Evolutionary conservation across 2,113 vertebrate genomes (phyloP).

Genomic region (Lophura nycthemera): DNA sequence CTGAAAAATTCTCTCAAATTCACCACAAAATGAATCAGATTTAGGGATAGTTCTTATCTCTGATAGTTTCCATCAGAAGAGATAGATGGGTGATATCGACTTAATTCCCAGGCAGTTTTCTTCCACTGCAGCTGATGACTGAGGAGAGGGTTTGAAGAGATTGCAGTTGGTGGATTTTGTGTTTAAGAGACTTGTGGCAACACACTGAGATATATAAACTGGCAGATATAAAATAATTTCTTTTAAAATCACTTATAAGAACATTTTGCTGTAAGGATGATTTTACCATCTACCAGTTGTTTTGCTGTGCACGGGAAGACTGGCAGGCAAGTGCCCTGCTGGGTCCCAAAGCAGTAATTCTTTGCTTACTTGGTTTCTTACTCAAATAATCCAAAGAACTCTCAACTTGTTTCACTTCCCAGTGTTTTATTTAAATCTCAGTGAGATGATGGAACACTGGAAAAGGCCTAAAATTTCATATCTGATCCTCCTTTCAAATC

Average conservation of each 20-base stretch:
- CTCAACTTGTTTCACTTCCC: constrained; percentile 62
- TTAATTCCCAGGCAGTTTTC: background rate
- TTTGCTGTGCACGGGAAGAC: background rate
- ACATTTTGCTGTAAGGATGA: background rate
- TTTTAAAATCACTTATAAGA: background rate
- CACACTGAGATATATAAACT: background rate
- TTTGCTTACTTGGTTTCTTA: constrained; percentile 57
- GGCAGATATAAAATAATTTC: background rate
- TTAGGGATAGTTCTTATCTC: background rate
- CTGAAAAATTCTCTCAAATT: background rate
- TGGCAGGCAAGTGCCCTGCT: background rate
- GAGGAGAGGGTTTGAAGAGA: background rate
- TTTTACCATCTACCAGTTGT: background rate
- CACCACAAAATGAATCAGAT: background rate
- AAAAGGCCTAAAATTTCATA: constrained; percentile 61
- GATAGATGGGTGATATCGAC: background rate
- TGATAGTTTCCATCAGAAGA: background rate
- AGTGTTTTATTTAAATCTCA: constrained; percentile 76
- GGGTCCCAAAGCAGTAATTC: constrained; percentile 44
- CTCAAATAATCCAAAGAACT: constrained; percentile 59
- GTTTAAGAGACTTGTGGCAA: background rate
- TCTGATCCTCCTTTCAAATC: constrained; percentile 71
- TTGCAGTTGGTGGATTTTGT: background rate
- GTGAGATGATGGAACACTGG: constrained; percentile 47
- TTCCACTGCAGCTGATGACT: background rate